Conservation (phyloP, 2,888 invertebrate genomes). For the Meganola albula region DNA sequence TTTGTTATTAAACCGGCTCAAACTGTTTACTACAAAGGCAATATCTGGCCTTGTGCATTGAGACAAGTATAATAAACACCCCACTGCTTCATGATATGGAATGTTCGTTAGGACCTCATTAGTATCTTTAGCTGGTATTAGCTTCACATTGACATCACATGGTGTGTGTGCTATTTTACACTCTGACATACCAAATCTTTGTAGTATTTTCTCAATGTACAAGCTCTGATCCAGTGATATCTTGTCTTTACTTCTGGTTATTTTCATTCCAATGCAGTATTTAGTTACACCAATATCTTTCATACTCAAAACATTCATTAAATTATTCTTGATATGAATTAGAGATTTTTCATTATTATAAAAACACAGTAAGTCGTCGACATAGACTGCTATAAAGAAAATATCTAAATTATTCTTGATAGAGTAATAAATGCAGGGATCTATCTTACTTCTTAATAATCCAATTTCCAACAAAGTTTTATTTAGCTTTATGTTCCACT, state of each 20-base stretch:
- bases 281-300: slow-evolving; percentile 3
- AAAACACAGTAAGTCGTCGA: slow-evolving; percentile 3
- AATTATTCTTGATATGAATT: neutral
- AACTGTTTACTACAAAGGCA: slow-evolving; percentile 17
- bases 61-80: slow-evolving; percentile 16
- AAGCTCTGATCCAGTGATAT: slow-evolving; percentile 3
- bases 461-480: neutral
- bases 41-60: slow-evolving; percentile 26
- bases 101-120: slow-evolving; percentile 6
- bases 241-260: slow-evolving; percentile 1
- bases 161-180: slow-evolving; percentile 22
- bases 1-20: slow-evolving; percentile 25
- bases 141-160: slow-evolving; percentile 11
- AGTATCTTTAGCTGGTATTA: slow-evolving; percentile 8
- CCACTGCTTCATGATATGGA: slow-evolving; percentile 16
- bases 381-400: slow-evolving; percentile 1
- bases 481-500: slow-evolving; percentile 6
- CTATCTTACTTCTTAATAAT: neutral
- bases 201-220: slow-evolving; percentile 5
- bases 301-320: neutral
- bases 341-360: neutral
- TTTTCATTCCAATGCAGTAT: slow-evolving; percentile 7
- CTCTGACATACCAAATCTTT: slow-evolving; percentile 5
- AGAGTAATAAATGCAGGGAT: slow-evolving; percentile 1
- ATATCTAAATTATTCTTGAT: neutral